Evolutionary conservation across 2,113 vertebrate species (phyloP), one percentile per base, ranked within the genome.

Genomic region (Microtus richardsoni): DNA sequence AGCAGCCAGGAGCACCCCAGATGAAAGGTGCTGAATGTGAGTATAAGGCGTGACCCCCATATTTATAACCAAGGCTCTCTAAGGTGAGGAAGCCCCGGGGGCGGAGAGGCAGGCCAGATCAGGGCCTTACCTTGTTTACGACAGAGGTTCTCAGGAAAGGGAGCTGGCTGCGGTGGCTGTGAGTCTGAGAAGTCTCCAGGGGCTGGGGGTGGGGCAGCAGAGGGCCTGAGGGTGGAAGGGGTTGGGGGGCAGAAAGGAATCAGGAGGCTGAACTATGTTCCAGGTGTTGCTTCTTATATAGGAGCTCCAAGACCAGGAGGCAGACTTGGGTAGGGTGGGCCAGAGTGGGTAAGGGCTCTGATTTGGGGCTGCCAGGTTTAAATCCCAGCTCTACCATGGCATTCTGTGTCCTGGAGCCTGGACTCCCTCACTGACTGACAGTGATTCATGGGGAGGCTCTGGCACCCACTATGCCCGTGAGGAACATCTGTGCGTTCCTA

Each of bases 101-200:
- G 96, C 16, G 30, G 85, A 95, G 62, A 97, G 92, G 94, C 97
- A 88, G 97, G 95, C 97, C 44, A 83, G 94, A 88, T 86, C 88
- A 92, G 95, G 92, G 91, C 96, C 93, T 95, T 79, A 0, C 95
- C 97, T 95, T 95, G 93, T 97, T 97, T 97, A 97, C 78, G 96
- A 96, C 96, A 54, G 62, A 96, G 86, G 94, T 97, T 98, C 97
- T 97, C 97, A 98, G 96, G 97, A 78, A 93, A 92, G 79, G 86
- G 78, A 95, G 94, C 86, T 52, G 77, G 60, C 66, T 85, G 85
- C 16, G 13, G 88, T 68, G 74, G 60, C 58, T 74, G 26, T 0
- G 3, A 90, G 93, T 82, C 96, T 96, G 95, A 96, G 96, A 96
- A 82, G n/a, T 24, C 95, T 94, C 13, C 11, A 0, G 52, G 89